Conservation (phyloP, 2,113 vertebrate species). For the Saguinus imperator region DNA sequence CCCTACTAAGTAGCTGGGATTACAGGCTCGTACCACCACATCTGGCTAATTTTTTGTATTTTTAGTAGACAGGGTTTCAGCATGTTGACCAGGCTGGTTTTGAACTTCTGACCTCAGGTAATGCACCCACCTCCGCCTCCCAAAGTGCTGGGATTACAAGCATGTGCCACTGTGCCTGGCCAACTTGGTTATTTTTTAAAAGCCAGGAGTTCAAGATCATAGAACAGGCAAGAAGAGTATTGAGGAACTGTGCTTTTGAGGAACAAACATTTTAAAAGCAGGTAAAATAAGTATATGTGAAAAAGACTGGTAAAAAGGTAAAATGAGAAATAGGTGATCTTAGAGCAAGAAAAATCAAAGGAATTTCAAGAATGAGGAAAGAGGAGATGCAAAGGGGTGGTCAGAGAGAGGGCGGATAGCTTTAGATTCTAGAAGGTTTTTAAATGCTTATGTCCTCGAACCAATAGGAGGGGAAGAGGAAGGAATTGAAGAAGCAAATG, state of each 20-base stretch:
- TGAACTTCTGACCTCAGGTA: no score
- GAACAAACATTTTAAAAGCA: not conserved
- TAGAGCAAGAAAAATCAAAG: not conserved
- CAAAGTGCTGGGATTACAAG: no score
- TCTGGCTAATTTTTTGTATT: no score
- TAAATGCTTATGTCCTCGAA: not conserved
- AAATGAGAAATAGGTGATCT: not conserved
- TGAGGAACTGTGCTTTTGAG: not conserved
- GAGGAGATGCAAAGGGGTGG: not conserved
- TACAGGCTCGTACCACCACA: accelerated
- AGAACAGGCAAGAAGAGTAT: not conserved
- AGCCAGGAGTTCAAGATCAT: no score
- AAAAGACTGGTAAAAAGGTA: not conserved
- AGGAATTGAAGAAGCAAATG: not conserved
- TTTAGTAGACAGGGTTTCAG: no score
- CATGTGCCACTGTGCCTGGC: no score
- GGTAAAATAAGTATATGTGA: not conserved
- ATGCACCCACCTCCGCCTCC: no score
- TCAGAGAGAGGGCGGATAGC: not conserved
- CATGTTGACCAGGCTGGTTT: no score
- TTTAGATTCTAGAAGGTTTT: not conserved
- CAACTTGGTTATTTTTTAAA: no score
- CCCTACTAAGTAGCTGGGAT: no score
- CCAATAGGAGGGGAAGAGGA: not conserved
- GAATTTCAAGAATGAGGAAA: not conserved